A percentile compares a stretch with the other conserved stretches of the same genome.
Evolutionary conservation across 1,140 invertebrate genomes (phyloP).

Genomic region (Brachionus asplanchnoidis): DNA sequence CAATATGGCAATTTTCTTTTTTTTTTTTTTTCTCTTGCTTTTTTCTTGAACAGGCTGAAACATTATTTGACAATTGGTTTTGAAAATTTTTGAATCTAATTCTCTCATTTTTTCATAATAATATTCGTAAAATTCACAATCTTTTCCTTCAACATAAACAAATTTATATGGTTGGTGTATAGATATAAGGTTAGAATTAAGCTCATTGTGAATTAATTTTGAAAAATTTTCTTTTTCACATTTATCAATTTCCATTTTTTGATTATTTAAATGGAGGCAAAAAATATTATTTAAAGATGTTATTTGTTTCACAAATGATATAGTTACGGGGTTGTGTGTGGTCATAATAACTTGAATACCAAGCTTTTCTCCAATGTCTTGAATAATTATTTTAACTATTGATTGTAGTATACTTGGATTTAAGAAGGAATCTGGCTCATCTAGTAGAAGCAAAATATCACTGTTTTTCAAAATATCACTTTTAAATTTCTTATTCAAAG

Average conservation of each 20-base stretch:
- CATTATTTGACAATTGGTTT: neutral
- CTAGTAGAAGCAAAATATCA: neutral
- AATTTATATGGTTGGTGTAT: neutral
- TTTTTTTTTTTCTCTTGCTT: too few species aligned
- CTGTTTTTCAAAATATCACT: neutral
- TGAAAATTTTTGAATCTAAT: neutral
- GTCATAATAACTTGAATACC: too few species aligned
- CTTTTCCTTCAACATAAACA: neutral
- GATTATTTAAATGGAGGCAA: neutral
- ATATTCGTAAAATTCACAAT: neutral
- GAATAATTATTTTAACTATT: too few species aligned
- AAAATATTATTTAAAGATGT: neutral
- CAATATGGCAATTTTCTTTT: neutral
- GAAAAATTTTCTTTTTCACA: neutral
- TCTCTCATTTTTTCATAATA: neutral
- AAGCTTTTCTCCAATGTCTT: too few species aligned
- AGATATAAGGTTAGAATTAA: neutral
- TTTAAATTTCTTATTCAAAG: neutral
- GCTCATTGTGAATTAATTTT: neutral
- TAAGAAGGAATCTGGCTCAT: neutral
- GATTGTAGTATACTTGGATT: too few species aligned
- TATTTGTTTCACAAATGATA: too few species aligned
- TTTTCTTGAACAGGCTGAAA: neutral
- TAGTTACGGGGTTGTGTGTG: too few species aligned
- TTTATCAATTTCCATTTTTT: neutral